phyloP scores from a whole-genome alignment of 2,113 vertebrate genomes.

The Canis aureus region DNA sequence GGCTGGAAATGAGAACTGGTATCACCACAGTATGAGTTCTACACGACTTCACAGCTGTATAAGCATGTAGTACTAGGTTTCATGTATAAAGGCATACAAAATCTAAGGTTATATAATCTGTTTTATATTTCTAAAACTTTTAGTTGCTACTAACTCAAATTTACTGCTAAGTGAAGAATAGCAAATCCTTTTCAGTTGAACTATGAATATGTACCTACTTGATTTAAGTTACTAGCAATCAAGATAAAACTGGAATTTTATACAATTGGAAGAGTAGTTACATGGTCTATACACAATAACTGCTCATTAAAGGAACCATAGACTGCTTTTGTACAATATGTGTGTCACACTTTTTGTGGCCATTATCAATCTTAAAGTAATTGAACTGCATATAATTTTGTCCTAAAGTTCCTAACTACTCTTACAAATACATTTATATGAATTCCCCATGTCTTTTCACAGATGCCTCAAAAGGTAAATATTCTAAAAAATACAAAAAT shows the following conservation, averaged over 20 bases:
- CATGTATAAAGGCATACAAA: not conserved
- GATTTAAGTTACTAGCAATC: constrained; percentile 3
- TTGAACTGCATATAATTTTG: not conserved
- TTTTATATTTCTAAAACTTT: constrained; percentile 36
- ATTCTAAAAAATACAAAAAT: constrained; percentile 9
- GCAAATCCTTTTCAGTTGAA: not conserved
- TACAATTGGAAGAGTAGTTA: not conserved
- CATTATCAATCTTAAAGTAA: constrained; percentile 41
- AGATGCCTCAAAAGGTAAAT: not conserved
- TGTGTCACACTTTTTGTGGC: not conserved
- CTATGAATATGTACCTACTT: not conserved
- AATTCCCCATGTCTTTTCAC: not conserved
- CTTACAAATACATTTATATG: not conserved
- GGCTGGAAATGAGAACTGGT: not conserved
- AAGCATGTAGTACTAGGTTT: not conserved
- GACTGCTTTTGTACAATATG: not conserved
- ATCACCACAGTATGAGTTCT: not conserved
- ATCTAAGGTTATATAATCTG: not conserved
- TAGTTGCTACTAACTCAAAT: constrained; percentile 6
- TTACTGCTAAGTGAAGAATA: not conserved
- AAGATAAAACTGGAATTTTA: constrained; percentile 41
- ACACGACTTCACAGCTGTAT: not conserved
- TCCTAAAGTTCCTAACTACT: not conserved
- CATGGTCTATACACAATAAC: not conserved
- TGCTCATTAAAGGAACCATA: not conserved